Evolutionary conservation across 2,888 invertebrate genomes (phyloP).

Genomic region (Platycnemis pennipes): DNA sequence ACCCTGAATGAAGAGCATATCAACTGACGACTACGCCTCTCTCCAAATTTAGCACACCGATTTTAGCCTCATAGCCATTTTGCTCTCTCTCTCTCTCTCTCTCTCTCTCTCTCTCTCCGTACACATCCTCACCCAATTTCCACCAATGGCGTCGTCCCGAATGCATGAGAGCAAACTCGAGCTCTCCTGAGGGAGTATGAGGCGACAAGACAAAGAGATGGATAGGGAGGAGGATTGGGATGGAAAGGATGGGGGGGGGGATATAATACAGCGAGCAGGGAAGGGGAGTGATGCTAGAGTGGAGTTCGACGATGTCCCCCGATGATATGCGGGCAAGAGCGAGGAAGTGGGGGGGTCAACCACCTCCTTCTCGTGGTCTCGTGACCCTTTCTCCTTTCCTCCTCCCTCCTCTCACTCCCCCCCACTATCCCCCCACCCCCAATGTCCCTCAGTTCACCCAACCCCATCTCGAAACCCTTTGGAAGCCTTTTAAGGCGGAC

Average conservation of each 20-base stretch:
- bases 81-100: not conserved
- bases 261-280: no score
- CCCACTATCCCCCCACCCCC: not conserved
- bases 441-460: not conserved
- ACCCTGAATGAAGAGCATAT: no score
- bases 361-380: not conserved
- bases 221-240: not conserved
- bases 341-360: not conserved
- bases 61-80: not conserved
- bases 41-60: not conserved
- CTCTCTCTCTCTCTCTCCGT: not conserved
- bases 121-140: not conserved
- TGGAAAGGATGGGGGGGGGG: not conserved
- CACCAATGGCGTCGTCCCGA: not conserved
- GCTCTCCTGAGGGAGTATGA: not conserved
- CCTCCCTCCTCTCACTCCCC: no score
- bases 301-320: not conserved
- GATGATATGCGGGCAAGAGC: not conserved
- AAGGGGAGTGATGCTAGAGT: no score
- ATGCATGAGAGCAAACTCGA: not conserved
- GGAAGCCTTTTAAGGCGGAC: not conserved
- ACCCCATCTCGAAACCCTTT: not conserved
- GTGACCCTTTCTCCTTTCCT: not conserved
- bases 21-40: no score
- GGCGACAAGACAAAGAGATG: constrained; percentile 1